Evolutionary conservation across 1,140 invertebrate genomes (phyloP).

Genomic region (Scylla paramamosain): DNA sequence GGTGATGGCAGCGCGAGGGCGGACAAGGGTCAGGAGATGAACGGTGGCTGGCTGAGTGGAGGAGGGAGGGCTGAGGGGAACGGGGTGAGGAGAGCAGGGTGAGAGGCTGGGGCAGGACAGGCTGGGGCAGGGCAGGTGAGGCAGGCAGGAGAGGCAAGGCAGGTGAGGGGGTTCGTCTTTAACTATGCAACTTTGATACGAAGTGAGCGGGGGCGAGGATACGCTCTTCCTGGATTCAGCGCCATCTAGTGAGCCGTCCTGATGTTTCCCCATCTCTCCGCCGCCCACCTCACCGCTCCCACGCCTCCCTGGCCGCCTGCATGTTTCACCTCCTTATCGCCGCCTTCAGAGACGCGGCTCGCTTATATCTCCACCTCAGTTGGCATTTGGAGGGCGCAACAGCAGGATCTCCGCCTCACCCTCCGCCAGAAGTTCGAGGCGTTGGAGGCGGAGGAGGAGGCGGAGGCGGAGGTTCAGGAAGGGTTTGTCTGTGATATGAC

Average conservation of each 20-base stretch:
- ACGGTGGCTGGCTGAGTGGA: no score
- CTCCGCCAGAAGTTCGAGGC: not conserved
- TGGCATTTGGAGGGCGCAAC: no score
- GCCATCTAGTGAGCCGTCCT: not conserved
- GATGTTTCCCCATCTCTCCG: not conserved
- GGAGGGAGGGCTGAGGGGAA: no score
- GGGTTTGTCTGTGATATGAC: not conserved
- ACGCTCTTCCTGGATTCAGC: slow-evolving; percentile 8
- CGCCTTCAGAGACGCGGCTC: not conserved
- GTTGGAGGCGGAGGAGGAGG: not conserved
- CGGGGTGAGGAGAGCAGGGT: no score
- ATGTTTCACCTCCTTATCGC: not conserved
- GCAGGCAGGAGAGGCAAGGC: no score
- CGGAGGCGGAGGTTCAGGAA: not conserved
- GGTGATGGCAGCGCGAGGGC: no score
- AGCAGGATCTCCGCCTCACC: not conserved
- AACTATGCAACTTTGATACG: slow-evolving; percentile 1
- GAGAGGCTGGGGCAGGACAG: no score
- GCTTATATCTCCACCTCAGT: not conserved
- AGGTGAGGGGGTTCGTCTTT: not conserved
- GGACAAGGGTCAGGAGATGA: no score
- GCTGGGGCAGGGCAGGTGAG: not conserved
- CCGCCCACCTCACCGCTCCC: not conserved
- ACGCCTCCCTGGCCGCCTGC: not conserved
- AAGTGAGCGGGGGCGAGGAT: not conserved